Evolutionary conservation across 2,888 invertebrate species (phyloP), one percentile per base, ranked within the genome.

Genomic region (Heliconius cydno): DNA sequence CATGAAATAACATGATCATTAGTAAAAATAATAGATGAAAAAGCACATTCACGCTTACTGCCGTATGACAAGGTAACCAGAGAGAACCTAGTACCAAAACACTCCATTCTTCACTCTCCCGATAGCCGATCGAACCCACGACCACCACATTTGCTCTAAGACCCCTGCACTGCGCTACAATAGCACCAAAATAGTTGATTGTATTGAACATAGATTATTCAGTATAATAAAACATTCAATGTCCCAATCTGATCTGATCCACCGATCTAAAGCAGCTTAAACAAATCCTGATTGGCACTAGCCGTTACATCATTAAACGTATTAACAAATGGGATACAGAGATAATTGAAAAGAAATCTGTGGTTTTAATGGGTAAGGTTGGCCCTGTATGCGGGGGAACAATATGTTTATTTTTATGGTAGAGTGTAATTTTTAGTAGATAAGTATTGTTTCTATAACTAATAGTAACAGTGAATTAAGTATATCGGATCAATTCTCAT

Each of bases 201-300:
- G 19, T 52, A 52, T 52, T 19, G 19, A 52, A 19, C 52, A 52
- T 22, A 22, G 19, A 52, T 52, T 7, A 22, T 52, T 52, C 19
- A 52, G 19, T 60, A 60, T n/a, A 70, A 34, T 28, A 70, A 41
- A 77, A 41, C 28, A 65, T 52, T 60, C 5, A 25, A 4, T 30
- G 34, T 57, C 12, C 34, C 60, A 60, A 60, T n/a, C n/a, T n/a
- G n/a, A n/a, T n/a, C n/a, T n/a, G n/a, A 57, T 60, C 34, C 34
- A 30, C 15, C 57, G 30, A 28, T 75, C 65, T 66, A 38, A 75
- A 75, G 75, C 46, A 65, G 63, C 75, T 75, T 75, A 75, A 46
- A 22, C 19, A 28, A 41, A 75, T 66, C 75, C 65, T 75, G 75
- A 75, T 75, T 46, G 75, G 65, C 75, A 46, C 75, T 66, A 66